Percentiles rank a stretch among this genome's conserved stretches.
Evolutionary conservation across 1,140 invertebrate species (phyloP).

Genomic region (Agrypnia vestita): DNA sequence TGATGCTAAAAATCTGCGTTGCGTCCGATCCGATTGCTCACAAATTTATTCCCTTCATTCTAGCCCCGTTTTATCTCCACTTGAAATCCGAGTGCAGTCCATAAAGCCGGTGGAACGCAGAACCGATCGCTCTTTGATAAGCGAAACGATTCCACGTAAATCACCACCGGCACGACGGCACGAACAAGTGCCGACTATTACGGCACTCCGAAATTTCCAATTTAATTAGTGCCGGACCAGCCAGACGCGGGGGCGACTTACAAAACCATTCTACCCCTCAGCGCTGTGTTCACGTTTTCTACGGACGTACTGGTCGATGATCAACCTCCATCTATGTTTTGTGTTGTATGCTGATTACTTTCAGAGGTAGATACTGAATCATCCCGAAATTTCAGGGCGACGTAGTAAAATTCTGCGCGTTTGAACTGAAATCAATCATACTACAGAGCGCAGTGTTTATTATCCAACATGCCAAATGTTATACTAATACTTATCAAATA

Average conservation of each 20-base stretch:
- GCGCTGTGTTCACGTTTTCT: not conserved
- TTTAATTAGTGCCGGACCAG: slow-evolving; percentile 15
- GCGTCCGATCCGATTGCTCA: too few relatives aligned
- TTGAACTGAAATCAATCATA: too few relatives aligned
- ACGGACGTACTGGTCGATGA: not conserved
- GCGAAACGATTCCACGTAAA: slow-evolving; percentile 4
- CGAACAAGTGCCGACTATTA: slow-evolving; percentile 12
- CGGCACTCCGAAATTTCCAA: slow-evolving; percentile 17
- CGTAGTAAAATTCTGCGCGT: too few relatives aligned
- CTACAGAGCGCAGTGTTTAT: too few relatives aligned
- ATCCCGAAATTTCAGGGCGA: too few relatives aligned
- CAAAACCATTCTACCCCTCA: not conserved
- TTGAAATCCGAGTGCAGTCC: slow-evolving; percentile 33
- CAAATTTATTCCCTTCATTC: not conserved
- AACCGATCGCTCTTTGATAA: slow-evolving; percentile 11
- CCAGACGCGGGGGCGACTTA: not conserved
- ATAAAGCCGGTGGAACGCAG: slow-evolving; percentile 18
- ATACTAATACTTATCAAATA: too few relatives aligned
- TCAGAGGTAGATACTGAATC: too few relatives aligned
- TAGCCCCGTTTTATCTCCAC: slow-evolving; percentile 7
- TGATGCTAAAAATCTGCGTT: too few relatives aligned
- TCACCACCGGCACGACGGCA: not conserved
- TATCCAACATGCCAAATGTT: too few relatives aligned
- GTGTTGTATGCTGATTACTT: too few relatives aligned
- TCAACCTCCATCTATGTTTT: too few relatives aligned